A percentile compares a stretch with the other conserved stretches of the same genome.
Evolutionary conservation across 2,888 invertebrate genomes (phyloP).

Genomic region (Ichneumoninae sp.): DNA sequence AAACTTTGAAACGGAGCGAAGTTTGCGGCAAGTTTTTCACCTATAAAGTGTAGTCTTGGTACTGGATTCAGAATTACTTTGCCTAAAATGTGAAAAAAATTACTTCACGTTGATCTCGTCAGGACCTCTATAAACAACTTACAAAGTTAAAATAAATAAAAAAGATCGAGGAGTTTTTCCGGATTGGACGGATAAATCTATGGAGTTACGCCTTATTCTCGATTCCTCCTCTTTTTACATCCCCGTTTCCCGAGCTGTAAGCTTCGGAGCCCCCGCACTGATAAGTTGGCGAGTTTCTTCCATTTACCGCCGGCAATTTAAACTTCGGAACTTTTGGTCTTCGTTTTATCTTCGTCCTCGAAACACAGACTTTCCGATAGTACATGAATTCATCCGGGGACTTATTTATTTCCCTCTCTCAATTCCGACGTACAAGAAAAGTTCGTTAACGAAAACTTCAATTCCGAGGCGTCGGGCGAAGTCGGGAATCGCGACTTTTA

Average conservation of each 20-base stretch:
- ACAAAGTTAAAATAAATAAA: neutral
- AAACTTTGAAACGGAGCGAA: too few species aligned
- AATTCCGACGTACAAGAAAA: neutral
- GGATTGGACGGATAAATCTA: neutral
- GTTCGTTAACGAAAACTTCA: conserved; percentile 14
- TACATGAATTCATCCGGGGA: neutral
- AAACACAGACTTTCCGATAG: conserved; percentile 9
- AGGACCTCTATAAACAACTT: neutral
- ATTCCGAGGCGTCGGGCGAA: neutral
- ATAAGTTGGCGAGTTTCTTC: neutral
- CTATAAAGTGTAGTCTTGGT: too few species aligned
- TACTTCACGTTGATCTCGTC: too few species aligned
- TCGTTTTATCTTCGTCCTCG: neutral
- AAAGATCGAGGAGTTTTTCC: neutral
- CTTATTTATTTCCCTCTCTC: neutral
- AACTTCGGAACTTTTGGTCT: neutral
- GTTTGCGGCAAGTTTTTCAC: too few species aligned
- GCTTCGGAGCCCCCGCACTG: neutral
- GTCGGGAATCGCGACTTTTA: neutral
- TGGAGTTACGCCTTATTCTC: neutral
- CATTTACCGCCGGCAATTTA: conserved; percentile 11
- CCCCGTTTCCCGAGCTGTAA: conserved; percentile 6
- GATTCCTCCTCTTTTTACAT: neutral
- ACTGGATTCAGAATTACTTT: too few species aligned
- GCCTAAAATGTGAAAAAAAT: too few species aligned